Evolutionary conservation across 2,797 vertebrate species (phyloP), one percentile per base, ranked within the genome.

Genomic region (Coracias cyanogaster): DNA sequence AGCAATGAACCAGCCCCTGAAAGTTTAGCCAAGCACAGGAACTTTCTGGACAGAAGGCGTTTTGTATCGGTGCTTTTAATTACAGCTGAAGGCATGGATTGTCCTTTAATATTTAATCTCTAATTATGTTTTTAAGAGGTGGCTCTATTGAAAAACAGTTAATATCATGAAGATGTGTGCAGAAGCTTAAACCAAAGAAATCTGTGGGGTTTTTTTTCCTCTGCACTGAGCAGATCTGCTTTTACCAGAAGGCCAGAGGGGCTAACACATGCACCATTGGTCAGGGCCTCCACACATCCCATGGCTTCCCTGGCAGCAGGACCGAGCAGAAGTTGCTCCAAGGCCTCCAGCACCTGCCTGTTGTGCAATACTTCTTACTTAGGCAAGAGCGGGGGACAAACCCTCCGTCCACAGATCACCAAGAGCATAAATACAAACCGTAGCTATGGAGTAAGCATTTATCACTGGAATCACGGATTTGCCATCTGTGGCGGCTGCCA

Each of bases 41-140:
- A 89, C 74, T 81, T 93, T 87, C 49, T 61, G 52, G 57, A 80
- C 52, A 89, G 81, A 64, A 35, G 41, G 45, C 49, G 61, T 77
- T 95, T 66, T 49, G 37, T 89, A 66, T 66, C 28, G 17, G 15
- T 51, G 35, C 35, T 86, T 94, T 89, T 93, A 96, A 95, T 92
- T 89, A 86, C 69, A 61, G 71, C 65, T 92, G 79, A 92, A 91
- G 84, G 70, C 49, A 48, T 19, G 49, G 54, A 86, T 60, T 82
- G 61, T 28, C 45, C 89, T 72, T 91, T 96, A 93, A 83, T 92
- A 58, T 49, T 67, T 96, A 87, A 95, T 74, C 74, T 87, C 82
- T 87, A 95, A 87, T 83, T 85, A 81, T 62, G 65, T 74, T 89
- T 94, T 96, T 87, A 91, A 94, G 74, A 83, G 31, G 52, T n/a